Conservation (phyloP, 2,113 vertebrate genomes). For the Salminus brasiliensis region DNA sequence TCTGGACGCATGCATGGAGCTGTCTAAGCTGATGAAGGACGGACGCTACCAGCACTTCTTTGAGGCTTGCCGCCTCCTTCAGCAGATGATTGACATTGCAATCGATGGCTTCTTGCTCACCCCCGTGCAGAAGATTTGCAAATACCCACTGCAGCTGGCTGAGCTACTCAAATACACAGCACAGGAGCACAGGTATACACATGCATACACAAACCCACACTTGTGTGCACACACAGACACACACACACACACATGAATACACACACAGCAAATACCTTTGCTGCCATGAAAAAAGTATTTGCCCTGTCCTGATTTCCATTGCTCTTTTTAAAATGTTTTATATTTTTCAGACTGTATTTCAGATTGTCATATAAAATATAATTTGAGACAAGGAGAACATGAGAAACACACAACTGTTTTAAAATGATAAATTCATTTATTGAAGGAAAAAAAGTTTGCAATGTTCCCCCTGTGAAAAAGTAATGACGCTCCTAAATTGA, state of each 20-base stretch:
- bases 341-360: too few species aligned
- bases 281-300: too few species aligned
- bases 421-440: too few species aligned
- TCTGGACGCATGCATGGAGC: conserved; percentile 88
- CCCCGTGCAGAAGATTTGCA: conserved; percentile 92
- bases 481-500: too few species aligned
- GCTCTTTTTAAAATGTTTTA: too few species aligned
- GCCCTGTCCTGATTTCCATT: too few species aligned
- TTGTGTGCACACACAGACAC: background rate
- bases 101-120: conserved; percentile 89
- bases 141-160: conserved; percentile 87
- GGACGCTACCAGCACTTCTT: conserved; percentile 91
- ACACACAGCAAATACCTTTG: background rate
- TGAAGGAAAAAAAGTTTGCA: too few species aligned
- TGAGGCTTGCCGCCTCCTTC: conserved; percentile 86
- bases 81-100: conserved; percentile 91
- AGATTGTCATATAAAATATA: too few species aligned
- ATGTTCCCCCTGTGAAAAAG: too few species aligned
- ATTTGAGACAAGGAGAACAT: too few species aligned
- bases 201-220: background rate
- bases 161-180: conserved; percentile 89
- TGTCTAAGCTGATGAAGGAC: conserved; percentile 89
- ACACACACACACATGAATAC: background rate
- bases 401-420: too few species aligned
- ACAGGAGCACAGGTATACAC: conserved; percentile 85